Conservation (phyloP, 1,140 invertebrate species). For the Aporrectodea caliginosa region DNA sequence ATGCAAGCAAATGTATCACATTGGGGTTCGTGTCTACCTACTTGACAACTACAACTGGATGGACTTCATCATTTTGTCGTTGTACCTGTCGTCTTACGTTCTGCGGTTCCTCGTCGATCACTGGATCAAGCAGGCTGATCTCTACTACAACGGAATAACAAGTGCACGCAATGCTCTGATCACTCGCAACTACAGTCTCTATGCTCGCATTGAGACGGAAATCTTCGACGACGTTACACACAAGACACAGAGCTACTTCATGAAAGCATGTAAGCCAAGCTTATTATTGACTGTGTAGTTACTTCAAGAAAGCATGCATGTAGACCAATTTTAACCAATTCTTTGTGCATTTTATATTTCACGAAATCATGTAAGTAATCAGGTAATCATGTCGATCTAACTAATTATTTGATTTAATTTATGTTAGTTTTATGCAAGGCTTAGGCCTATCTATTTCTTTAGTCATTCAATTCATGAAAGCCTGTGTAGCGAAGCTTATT, state of each 20-base stretch:
- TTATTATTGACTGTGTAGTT: no score
- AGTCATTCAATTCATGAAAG: no score
- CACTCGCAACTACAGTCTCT: slow-evolving; percentile 31
- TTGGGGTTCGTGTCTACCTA: slow-evolving; percentile 49
- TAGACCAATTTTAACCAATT: no score
- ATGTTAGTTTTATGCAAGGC: no score
- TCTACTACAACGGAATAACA: slow-evolving; percentile 46
- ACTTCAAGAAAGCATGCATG: no score
- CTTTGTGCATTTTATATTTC: no score
- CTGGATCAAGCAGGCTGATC: slow-evolving; percentile 36
- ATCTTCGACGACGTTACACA: slow-evolving; percentile 6
- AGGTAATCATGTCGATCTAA: no score
- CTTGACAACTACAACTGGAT: slow-evolving; percentile 54
- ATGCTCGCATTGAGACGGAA: slow-evolving; percentile 39
- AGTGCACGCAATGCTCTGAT: slow-evolving; percentile 39
- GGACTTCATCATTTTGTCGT: slow-evolving; percentile 51
- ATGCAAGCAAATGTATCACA: slow-evolving; percentile 54
- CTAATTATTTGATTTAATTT: no score
- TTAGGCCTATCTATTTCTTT: no score
- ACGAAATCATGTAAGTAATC: no score
- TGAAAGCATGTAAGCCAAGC: slow-evolving; percentile 51
- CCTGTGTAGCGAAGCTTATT: no score
- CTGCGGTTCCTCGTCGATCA: slow-evolving; percentile 45
- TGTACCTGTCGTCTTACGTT: slow-evolving; percentile 54
- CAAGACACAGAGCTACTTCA: slow-evolving; percentile 47